A percentile compares a stretch with the other conserved stretches of the same genome.
phyloP scores from a whole-genome alignment of 2,888 invertebrate species.

The Pomacea canaliculata region DNA sequence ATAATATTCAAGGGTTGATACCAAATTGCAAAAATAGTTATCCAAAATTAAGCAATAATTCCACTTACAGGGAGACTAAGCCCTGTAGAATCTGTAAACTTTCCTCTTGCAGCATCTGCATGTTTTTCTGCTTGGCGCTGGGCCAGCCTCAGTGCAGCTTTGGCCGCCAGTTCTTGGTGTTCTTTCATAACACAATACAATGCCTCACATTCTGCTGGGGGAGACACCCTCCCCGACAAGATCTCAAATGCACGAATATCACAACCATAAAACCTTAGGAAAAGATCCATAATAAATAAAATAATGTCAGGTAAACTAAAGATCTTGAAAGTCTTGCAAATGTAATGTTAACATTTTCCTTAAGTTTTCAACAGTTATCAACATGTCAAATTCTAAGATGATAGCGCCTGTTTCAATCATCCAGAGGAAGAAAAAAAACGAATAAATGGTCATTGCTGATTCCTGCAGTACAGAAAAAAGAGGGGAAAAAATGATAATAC shows the following conservation, averaged over 20 bases:
- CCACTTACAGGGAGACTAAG: constrained; percentile 25
- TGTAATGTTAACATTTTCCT: no score
- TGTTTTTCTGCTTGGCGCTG: constrained; percentile 48
- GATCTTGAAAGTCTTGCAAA: no score
- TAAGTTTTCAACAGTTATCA: no score
- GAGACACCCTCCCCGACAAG: constrained; percentile 54
- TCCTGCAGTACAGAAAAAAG: no score
- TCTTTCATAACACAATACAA: constrained; percentile 59
- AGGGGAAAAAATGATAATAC: no score
- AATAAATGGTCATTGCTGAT: no score
- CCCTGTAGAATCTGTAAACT: constrained; percentile 12
- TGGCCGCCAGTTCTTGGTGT: constrained; percentile 54
- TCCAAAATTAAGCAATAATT: neutral
- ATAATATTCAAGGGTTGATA: no score
- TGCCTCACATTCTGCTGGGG: constrained; percentile 53
- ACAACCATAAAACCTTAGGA: constrained; percentile 60
- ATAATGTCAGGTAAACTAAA: no score
- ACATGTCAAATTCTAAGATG: no score
- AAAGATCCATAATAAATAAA: neutral
- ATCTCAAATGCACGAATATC: constrained; percentile 61
- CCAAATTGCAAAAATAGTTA: no score
- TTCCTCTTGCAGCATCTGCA: constrained; percentile 17
- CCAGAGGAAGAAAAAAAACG: no score
- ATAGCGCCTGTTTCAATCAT: no score
- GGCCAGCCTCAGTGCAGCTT: constrained; percentile 48